Percentiles rank a stretch among this genome's conserved stretches.
These are phyloP conservation scores for Drosophila repleta DNA, from an alignment of 1,140 invertebrate genomes.

Conservation along the genomic window DNA sequence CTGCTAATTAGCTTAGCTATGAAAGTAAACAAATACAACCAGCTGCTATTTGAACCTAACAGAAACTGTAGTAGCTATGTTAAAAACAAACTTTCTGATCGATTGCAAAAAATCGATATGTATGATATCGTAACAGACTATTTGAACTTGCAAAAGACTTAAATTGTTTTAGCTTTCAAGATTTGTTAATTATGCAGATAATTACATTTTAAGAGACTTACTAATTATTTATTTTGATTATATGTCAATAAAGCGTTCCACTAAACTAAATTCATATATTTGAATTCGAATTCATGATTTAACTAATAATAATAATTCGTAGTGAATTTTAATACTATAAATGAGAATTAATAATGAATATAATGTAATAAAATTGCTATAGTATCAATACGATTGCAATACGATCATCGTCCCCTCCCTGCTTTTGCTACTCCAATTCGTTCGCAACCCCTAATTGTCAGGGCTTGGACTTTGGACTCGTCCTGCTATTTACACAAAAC, in stretches of 20 bases:
- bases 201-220: too few species aligned
- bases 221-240: too few species aligned
- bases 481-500: slow-evolving; percentile 62
- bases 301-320: too few species aligned
- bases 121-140: too few species aligned
- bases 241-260: too few species aligned
- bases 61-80: background rate
- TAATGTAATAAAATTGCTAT: background rate
- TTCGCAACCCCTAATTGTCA: slow-evolving; percentile 43
- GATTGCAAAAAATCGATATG: background rate
- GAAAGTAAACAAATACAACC: background rate
- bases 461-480: slow-evolving; percentile 18
- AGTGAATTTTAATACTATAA: too few species aligned
- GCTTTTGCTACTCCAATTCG: background rate
- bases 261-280: too few species aligned
- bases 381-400: background rate
- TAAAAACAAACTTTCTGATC: background rate
- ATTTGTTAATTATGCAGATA: too few species aligned
- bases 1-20: background rate
- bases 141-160: too few species aligned
- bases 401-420: background rate
- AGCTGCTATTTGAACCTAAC: background rate
- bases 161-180: too few species aligned
- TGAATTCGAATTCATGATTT: too few species aligned
- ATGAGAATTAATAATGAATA: too few species aligned